Evolutionary conservation across 2,888 invertebrate genomes (phyloP), one percentile per base, ranked within the genome.

Genomic region (Crematogaster levior): DNA sequence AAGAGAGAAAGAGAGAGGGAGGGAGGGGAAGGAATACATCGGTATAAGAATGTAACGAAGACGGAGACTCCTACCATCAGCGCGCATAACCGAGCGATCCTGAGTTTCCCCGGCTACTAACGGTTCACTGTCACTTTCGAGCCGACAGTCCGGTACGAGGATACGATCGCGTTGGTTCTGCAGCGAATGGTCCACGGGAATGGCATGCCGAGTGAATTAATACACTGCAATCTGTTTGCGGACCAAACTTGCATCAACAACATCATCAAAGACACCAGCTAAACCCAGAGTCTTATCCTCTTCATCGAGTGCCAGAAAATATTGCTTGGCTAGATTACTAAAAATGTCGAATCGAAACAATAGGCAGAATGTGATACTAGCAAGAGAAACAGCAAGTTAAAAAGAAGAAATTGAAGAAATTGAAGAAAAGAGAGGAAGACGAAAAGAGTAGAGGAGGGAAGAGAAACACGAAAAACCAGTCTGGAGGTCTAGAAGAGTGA

Each of bases 91-190:
- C 46, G n/a, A 15, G 40, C 21, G 40, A 40, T 77, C 75, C 70
- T 84, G 87, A 90, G 91, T 92, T 92, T 92, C 90, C 91, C 92
- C 87, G 80, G n/a, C 58, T 56, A 73, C 61, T 24, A 65, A 70
- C 82, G 84, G 87, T 88, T 88, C 91, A 93, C 94, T 94, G 92
- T 94, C 93, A 94, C 94, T 94, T 94, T 94, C 93, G 91, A 92
- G 90, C 91, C 92, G 90, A 90, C 93, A 86, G 89, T 91, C 92
- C 91, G 87, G 82, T 90, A 91, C 93, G 91, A 92, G 92, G 89
- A 91, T 91, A 88, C 90, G 82, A 86, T 65, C 65, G 73, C 60
- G 61, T 27, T 82, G 58, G 56, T 63, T 56, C 70, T 61, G 51
- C 66, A 37, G 37, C 58, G 40, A 53, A 9, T 60, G 43, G 65